Evolutionary conservation across 2,113 vertebrate genomes (phyloP).

Genomic region (Cyphomyrus plagiostoma): DNA sequence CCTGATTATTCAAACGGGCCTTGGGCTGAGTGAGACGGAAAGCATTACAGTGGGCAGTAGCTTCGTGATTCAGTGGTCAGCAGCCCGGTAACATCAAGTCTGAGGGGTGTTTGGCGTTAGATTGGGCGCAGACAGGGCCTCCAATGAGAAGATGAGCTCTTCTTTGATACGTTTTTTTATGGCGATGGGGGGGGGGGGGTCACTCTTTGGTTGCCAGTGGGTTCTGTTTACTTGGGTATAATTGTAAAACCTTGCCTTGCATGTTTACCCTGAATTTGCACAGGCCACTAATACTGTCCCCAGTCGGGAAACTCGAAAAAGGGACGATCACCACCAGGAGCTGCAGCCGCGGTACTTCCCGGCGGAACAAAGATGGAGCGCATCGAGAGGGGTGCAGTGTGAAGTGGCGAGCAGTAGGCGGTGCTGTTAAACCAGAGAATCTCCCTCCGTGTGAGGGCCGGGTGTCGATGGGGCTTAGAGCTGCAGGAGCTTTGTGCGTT

Average conservation of each 20-base stretch:
- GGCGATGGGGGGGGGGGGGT: background rate
- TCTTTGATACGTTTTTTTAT: background rate
- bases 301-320: background rate
- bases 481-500: background rate
- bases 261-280: background rate
- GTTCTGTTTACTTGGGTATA: background rate
- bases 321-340: background rate
- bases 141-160: background rate
- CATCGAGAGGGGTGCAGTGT: background rate
- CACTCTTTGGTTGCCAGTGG: conserved; percentile 3
- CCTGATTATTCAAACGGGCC: conserved; percentile 24
- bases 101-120: background rate
- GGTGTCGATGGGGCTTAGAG: background rate
- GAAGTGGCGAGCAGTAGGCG: conserved; percentile 25
- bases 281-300: background rate
- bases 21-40: background rate
- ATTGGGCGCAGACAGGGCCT: background rate
- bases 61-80: background rate
- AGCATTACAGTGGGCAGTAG: background rate
- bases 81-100: background rate
- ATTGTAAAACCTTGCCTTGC: background rate
- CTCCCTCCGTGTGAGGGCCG: background rate
- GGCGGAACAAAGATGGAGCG: background rate
- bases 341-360: background rate
- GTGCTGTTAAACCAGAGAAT: conserved; percentile 31